Conservation (phyloP, 2,113 vertebrate genomes). For the Hydrolagus affinis region DNA sequence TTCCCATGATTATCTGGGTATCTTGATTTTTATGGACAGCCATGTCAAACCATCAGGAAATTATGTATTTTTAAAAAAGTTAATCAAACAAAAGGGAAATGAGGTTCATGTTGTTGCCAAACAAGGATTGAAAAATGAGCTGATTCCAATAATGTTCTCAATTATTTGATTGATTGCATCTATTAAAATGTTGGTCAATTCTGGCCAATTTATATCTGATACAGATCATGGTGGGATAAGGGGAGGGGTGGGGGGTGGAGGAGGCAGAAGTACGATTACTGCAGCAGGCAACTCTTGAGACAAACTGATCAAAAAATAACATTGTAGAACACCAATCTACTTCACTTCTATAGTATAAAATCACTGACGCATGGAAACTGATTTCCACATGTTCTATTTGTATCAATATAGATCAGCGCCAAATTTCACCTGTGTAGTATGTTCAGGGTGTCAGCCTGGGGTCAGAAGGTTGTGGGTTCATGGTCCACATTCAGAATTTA, state of each 20-base stretch:
- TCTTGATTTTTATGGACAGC: conserved; percentile 8
- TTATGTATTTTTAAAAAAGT: conserved; percentile 3
- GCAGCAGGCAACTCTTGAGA: too few relatives aligned
- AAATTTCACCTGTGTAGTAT: not conserved
- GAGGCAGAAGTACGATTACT: too few relatives aligned
- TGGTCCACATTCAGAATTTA: too few relatives aligned
- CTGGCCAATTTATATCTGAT: not conserved
- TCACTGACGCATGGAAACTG: not conserved
- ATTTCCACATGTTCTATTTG: not conserved
- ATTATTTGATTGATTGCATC: conserved; percentile 12
- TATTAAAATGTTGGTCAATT: not conserved
- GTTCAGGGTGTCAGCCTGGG: too few relatives aligned
- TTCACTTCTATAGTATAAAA: not conserved
- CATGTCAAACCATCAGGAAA: not conserved
- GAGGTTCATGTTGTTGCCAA: not conserved
- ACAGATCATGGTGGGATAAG: not conserved
- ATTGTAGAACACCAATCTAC: not conserved
- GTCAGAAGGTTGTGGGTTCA: too few relatives aligned
- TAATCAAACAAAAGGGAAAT: conserved; percentile 24
- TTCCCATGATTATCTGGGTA: conserved; percentile 24
- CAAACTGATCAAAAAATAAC: not conserved
- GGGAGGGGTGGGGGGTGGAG: too few relatives aligned
- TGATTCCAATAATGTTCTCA: not conserved
- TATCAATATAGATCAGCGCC: not conserved
- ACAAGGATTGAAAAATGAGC: not conserved